A percentile compares a stretch with the other conserved stretches of the same genome.
Conservation (phyloP, 2,888 invertebrate genomes). For the Hemaris fuciformis region DNA sequence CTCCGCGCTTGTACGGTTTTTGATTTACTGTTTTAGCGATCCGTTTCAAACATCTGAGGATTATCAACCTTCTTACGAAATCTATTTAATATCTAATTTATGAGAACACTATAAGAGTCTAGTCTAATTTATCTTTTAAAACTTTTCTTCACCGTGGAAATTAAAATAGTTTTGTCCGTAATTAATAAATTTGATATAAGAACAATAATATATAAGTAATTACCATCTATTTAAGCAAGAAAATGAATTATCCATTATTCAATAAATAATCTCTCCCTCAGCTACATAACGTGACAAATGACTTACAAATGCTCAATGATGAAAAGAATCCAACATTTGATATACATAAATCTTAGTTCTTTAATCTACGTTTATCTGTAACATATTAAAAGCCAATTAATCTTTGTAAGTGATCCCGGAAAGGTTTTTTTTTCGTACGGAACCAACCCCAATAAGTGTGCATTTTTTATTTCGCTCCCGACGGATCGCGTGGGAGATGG, state of each 20-base stretch:
- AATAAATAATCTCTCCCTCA: no score
- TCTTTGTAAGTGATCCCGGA: background rate
- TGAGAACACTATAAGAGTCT: background rate
- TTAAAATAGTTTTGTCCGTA: background rate
- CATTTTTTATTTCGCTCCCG: slow-evolving; percentile 12
- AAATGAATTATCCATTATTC: no score
- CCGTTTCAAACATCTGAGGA: background rate
- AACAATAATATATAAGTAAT: no score
- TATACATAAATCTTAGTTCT: no score
- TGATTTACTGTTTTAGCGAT: slow-evolving; percentile 31
- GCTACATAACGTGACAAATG: no score
- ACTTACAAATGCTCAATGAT: no score
- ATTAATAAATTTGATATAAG: no score
- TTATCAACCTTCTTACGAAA: background rate
- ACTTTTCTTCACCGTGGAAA: no score
- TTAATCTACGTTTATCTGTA: background rate
- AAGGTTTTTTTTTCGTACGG: background rate
- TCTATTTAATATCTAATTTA: background rate
- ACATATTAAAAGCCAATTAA: background rate
- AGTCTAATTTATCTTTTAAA: no score
- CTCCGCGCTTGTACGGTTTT: slow-evolving; percentile 23
- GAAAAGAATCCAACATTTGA: no score
- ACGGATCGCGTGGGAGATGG: slow-evolving; percentile 35
- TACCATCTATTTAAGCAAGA: no score
- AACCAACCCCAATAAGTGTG: background rate